These are phyloP conservation scores for Amblyornis subalaris DNA, from an alignment of 2,113 vertebrate species.

Conservation along the genomic window DNA sequence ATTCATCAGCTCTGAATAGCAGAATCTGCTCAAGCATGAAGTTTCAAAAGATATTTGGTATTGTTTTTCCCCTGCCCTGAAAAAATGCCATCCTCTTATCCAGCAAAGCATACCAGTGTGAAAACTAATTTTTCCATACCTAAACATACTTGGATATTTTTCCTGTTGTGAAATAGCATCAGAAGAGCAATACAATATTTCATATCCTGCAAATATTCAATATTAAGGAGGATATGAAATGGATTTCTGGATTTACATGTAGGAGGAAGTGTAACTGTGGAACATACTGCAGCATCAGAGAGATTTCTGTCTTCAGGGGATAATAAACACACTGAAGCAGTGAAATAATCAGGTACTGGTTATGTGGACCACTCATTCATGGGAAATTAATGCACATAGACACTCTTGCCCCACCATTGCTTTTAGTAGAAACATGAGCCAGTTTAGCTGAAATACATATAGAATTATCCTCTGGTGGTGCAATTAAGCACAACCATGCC, in stretches of 20 bases:
- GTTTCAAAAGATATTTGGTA: neutral
- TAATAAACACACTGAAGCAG: neutral
- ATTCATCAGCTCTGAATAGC: neutral
- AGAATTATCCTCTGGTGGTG: neutral
- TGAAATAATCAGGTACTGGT: neutral
- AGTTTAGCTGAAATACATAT: neutral
- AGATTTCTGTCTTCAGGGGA: neutral
- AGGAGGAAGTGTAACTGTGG: neutral
- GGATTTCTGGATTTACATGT: neutral
- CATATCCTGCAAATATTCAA: neutral
- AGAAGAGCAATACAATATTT: neutral
- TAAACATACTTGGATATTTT: neutral
- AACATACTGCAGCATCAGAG: neutral
- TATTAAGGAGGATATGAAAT: neutral
- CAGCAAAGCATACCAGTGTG: neutral
- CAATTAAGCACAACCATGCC: neutral
- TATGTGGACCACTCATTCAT: neutral
- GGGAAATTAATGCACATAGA: neutral
- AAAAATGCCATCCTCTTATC: neutral
- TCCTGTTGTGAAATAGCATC: neutral
- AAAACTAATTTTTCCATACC: neutral
- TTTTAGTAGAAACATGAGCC: neutral
- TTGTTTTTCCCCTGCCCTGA: neutral
- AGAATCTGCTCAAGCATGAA: neutral
- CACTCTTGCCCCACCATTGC: rapidly evolving